Percentiles rank a stretch among this genome's conserved stretches.
phyloP scores from a whole-genome alignment of 2,888 invertebrate genomes.

The Drosophila leonis region DNA sequence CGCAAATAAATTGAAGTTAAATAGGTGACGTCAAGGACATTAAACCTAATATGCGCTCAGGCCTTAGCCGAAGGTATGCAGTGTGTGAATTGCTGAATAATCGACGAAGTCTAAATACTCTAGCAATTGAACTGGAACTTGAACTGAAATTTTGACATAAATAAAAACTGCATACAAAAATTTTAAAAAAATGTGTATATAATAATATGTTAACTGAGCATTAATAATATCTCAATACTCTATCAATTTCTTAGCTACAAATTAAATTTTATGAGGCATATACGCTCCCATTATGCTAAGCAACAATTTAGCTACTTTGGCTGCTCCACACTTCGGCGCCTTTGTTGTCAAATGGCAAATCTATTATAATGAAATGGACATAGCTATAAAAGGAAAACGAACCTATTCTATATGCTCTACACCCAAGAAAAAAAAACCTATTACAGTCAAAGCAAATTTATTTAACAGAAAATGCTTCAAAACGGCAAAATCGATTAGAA shows the following conservation, averaged over 20 bases:
- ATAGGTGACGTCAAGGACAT: constrained; percentile 76
- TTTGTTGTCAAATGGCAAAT: constrained; percentile 8
- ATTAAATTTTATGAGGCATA: neutral
- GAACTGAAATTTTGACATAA: neutral
- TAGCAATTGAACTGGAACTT: neutral
- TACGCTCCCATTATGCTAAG: neutral
- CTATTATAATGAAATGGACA: constrained; percentile 15
- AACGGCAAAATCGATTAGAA: constrained; percentile 17
- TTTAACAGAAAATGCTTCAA: constrained; percentile 18
- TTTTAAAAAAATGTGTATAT: neutral
- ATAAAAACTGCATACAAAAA: neutral
- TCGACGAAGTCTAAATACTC: constrained; percentile 11
- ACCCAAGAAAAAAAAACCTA: neutral
- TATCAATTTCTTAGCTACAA: neutral
- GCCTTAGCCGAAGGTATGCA: constrained; percentile 42
- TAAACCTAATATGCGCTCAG: constrained; percentile 63
- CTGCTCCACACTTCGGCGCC: neutral
- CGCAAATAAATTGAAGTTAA: constrained; percentile 79
- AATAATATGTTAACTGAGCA: no score
- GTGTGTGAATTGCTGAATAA: neutral
- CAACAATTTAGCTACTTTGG: neutral
- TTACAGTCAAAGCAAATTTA: constrained; percentile 12
- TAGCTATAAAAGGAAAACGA: neutral
- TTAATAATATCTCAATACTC: no score
- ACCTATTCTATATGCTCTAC: constrained; percentile 5